Conservation (phyloP, 1,140 invertebrate species). For the Drosophila funebris region DNA sequence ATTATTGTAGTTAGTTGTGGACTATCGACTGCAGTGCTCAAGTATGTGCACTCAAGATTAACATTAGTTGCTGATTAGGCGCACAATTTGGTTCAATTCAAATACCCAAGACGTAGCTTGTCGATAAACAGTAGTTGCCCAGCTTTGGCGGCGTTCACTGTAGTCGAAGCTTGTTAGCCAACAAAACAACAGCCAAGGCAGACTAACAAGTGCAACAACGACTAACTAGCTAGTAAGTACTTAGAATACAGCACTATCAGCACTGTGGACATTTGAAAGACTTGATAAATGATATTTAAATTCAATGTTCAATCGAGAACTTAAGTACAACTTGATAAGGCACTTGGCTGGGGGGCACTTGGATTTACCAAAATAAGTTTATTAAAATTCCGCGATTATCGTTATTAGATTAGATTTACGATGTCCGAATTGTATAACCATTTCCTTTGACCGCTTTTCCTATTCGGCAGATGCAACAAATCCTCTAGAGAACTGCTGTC, state of each 20-base stretch:
- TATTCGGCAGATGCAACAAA: slow-evolving; percentile 54
- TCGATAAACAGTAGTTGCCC: slow-evolving; percentile 9
- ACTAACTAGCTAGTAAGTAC: not conserved
- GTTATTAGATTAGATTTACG: slow-evolving; percentile 33
- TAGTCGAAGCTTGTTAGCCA: not conserved
- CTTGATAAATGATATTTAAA: slow-evolving; percentile 36
- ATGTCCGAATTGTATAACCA: slow-evolving; percentile 5
- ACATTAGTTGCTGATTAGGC: slow-evolving; percentile 12
- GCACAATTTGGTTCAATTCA: slow-evolving; percentile 6
- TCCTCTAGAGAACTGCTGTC: slow-evolving; percentile 6
- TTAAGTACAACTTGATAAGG: slow-evolving; percentile 45
- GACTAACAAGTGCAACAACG: slow-evolving; percentile 14
- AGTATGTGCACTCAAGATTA: slow-evolving; percentile 37
- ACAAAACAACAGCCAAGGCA: not conserved
- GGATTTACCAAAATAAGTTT: slow-evolving; percentile 23
- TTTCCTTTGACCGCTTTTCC: not conserved
- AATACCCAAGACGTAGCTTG: slow-evolving; percentile 3
- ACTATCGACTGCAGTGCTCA: slow-evolving; percentile 4
- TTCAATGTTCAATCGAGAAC: slow-evolving; percentile 31
- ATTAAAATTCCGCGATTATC: slow-evolving; percentile 60
- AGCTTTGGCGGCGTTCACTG: slow-evolving; percentile 6
- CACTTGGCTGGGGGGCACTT: slow-evolving; percentile 32
- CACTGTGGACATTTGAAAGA: slow-evolving; percentile 22
- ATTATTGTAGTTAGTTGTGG: not conserved
- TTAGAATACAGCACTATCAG: not conserved